Conservation (phyloP, 2,888 invertebrate species). For the Harmothoe impar region DNA sequence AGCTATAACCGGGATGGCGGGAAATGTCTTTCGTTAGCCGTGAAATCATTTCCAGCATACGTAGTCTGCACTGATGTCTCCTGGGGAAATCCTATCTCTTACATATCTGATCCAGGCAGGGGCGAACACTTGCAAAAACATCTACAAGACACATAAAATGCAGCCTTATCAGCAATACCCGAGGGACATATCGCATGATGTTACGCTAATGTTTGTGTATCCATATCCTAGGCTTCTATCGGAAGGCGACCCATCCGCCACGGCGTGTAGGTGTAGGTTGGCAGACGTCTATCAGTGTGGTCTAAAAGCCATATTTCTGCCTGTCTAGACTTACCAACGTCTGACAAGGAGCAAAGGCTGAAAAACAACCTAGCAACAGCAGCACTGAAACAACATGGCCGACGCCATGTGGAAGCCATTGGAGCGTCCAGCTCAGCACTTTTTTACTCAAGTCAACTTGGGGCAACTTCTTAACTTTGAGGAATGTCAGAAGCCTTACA, state of each 20-base stretch:
- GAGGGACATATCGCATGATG: neutral
- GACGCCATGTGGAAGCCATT: conserved; percentile 17
- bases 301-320: neutral
- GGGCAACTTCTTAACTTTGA: neutral
- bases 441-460: neutral
- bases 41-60: too few relatives aligned
- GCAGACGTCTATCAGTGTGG: neutral
- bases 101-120: neutral
- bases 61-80: too few relatives aligned
- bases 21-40: too few relatives aligned
- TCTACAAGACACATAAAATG: neutral
- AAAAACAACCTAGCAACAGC: neutral
- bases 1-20: too few relatives aligned
- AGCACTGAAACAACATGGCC: conserved; percentile 4
- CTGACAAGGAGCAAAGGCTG: neutral
- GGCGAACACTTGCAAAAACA: neutral
- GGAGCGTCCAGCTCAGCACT: neutral
- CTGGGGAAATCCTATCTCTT: too few relatives aligned
- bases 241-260: neutral
- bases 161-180: neutral
- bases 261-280: neutral
- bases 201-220: conserved; percentile 9
- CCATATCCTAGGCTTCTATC: neutral
- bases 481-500: neutral
- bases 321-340: too few relatives aligned